These are phyloP conservation scores for Caranx ignobilis DNA, from an alignment of 2,113 vertebrate genomes.

Conservation along the genomic window DNA sequence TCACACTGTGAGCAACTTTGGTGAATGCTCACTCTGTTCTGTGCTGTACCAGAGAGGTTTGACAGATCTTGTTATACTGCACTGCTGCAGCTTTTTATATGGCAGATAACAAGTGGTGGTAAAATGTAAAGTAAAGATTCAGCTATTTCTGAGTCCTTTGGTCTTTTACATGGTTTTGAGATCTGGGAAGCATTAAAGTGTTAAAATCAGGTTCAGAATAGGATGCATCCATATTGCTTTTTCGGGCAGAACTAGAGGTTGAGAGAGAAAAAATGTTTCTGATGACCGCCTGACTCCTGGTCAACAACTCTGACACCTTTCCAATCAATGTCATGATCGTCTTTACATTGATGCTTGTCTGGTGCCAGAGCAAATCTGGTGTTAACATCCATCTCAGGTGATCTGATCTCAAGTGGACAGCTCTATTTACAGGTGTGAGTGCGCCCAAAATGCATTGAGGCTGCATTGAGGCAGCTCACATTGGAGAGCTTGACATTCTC, in stretches of 20 bases:
- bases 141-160: not conserved
- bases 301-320: too few relatives aligned
- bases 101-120: not conserved
- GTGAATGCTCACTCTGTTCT: constrained; percentile 41
- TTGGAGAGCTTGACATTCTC: too few relatives aligned
- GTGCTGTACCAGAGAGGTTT: not conserved
- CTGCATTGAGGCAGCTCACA: too few relatives aligned
- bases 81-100: not conserved
- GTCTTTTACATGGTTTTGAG: not conserved
- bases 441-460: too few relatives aligned
- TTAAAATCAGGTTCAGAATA: not conserved
- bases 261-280: not conserved
- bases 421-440: too few relatives aligned
- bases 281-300: too few relatives aligned
- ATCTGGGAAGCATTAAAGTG: not conserved
- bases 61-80: not conserved
- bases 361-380: too few relatives aligned
- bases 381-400: too few relatives aligned
- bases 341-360: too few relatives aligned
- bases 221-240: not conserved
- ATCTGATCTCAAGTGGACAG: too few relatives aligned
- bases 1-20: constrained; percentile 46
- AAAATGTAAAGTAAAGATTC: not conserved
- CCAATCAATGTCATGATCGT: too few relatives aligned
- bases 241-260: not conserved